Base-by-base conservation (phyloP, 2,113 vertebrate genomes). In the Prinia subflava region DNA sequence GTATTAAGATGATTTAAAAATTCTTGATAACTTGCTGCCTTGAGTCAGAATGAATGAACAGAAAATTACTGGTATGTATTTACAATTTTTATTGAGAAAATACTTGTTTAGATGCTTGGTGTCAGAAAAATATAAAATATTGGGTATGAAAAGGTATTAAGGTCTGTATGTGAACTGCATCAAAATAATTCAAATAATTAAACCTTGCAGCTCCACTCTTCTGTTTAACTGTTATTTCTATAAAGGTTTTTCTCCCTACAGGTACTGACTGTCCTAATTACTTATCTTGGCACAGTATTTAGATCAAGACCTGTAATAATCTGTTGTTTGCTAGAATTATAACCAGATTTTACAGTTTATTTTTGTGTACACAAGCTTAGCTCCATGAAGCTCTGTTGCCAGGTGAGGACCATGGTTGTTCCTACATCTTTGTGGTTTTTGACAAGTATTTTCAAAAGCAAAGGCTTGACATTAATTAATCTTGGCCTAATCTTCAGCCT, bases 311-410 rank as follows among this genome's bases (percentile, higher is more conserved):
- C 28, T 82, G 2, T 60, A 74, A 68, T 76, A 79, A 88, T 63
- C 31, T 89, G n/a, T 53, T 82, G 25, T 90, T 94, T 94, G 63
- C 87, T 62, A 39, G 64, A 91, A 80, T 94, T 92, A 44, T 69
- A 78, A 78, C 13, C 33, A 30, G 64, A 52, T 89, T 83, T 87
- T 67, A 63, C 39, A 17, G 18, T 77, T 90, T 68, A 3, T 27
- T 49, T 87, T 80, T 89, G 77, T 21, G 9, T 62, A 30, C 42
- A 23, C 16, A 85, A 67, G 75, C 65, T 95, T 67, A 78, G 8
- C 65, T 70, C 41, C n/a, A 15, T 56, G 41, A 64, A 42, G 91
- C 73, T 31, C 39, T 25, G 10, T 25, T 46, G 87, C 77, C 62
- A 92, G 81, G 33, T 50, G 49, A 94, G 78, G 37, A 84, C 85